Evolutionary conservation across 2,888 invertebrate genomes (phyloP), one percentile per base, ranked within the genome.

Genomic region (Agrotis segetum): DNA sequence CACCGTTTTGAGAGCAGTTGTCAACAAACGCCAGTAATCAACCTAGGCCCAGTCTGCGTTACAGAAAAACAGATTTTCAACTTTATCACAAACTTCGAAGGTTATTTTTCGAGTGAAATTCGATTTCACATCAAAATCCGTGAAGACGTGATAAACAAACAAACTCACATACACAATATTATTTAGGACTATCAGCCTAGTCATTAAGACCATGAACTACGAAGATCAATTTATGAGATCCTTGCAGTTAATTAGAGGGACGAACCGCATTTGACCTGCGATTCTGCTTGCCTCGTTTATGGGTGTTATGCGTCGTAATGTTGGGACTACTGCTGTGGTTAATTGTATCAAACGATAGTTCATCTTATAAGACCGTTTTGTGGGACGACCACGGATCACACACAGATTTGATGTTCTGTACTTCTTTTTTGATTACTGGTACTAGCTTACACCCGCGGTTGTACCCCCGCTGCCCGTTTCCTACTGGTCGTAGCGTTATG

Each of bases 171-270:
- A 11, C 49, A 21, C n/a, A n/a, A 34, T 56, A 34, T 46, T 46
- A 46, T 34, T 34, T 34, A 14, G 3, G 14, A 56, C 56, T 14
- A 34, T 34, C 34, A n/a, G 34, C 73, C 58, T 19, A 71, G 62
- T 80, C 76, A 84, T 85, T 79, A 73, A 69, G 69, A 78, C 77
- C 77, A 67, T 83, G 82, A 83, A 82, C 83, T 78, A 71, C 64
- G 63, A 69, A 52, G 76, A 65, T 58, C 79, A 82, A 79, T 81
- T 82, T 61, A 76, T 63, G 56, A 73, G 72, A 77, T 77, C 60
- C 66, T 59, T 72, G 69, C 71, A 70, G 56, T 62, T 74, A 70
- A 79, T 79, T 79, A 82, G 44, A 67, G 40, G 68, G 59, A 52
- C 58, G 67, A 61, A 67, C 59, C 47, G 65, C 82, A 71, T 59